These are phyloP conservation scores for Cataglyphis cursor DNA, from an alignment of 2,888 invertebrate species.

Conservation along the genomic window DNA sequence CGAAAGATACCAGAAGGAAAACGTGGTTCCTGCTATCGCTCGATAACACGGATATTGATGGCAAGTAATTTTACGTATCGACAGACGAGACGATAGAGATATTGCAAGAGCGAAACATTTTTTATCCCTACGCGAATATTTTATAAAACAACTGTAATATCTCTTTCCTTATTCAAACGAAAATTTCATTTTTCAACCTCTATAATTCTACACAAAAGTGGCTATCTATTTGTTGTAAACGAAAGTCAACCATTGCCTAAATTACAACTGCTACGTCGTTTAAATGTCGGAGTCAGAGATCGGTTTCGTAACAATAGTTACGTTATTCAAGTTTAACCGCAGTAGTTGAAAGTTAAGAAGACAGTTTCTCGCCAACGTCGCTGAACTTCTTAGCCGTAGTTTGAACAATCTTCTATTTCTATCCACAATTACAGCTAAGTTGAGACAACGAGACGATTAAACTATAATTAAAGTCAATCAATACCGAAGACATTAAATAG, in stretches of 20 bases:
- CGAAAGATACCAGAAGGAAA: conserved; percentile 62
- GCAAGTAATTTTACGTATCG: conserved; percentile 66
- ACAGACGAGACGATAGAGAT: background rate
- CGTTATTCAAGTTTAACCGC: conserved; percentile 21
- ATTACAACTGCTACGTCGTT: conserved; percentile 7
- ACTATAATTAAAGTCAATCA: conserved; percentile 31
- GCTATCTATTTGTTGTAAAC: background rate
- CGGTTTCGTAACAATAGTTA: conserved; percentile 6
- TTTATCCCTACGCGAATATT: conserved; percentile 14
- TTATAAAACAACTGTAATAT: background rate
- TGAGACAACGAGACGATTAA: conserved; percentile 1
- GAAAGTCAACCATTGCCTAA: background rate
- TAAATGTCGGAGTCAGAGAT: conserved; percentile 11
- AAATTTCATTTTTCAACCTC: background rate
- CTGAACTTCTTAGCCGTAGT: conserved; percentile 34
- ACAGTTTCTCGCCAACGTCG: conserved; percentile 19
- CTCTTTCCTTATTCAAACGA: background rate
- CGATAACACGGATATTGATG: conserved; percentile 80
- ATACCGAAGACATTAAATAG: conserved; percentile 13
- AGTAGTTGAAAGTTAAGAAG: conserved; percentile 32
- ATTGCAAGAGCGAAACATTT: background rate
- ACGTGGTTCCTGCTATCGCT: conserved; percentile 82
- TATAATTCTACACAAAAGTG: background rate
- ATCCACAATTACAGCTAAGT: conserved; percentile 13
- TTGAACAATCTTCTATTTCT: conserved; percentile 22